Conservation (phyloP, 2,797 vertebrate species). For the Poeciliopsis turneri region DNA sequence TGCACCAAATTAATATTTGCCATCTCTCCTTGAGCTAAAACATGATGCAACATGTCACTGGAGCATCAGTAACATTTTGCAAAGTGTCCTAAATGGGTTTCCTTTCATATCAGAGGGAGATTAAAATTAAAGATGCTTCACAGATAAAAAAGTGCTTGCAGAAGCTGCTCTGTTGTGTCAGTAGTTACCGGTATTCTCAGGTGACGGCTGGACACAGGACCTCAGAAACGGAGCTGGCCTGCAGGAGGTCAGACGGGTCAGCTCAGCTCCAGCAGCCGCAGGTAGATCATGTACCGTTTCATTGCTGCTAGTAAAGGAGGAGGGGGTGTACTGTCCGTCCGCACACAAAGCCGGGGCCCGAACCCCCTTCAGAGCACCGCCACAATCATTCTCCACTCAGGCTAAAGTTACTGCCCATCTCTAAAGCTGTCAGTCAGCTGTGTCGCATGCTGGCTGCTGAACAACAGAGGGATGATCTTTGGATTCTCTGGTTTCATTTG, state of each 20-base stretch:
- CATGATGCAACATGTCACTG: too few species aligned
- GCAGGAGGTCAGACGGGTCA: conserved; percentile 59
- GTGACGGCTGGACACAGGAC: conserved; percentile 66
- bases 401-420: conserved; percentile 62
- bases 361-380: conserved; percentile 56
- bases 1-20: conserved; percentile 8
- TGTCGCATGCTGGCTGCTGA: conserved; percentile 32
- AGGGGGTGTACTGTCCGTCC: conserved; percentile 40
- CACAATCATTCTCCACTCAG: conserved; percentile 38
- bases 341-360: conserved; percentile 53
- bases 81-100: background rate
- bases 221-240: conserved; percentile 70
- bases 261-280: conserved; percentile 47
- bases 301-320: conserved; percentile 37
- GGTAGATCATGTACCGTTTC: conserved; percentile 67
- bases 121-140: background rate
- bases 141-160: background rate
- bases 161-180: conserved; percentile 1
- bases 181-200: conserved; percentile 56
- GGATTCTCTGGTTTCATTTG: background rate
- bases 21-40: background rate
- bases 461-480: conserved; percentile 22
- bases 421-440: conserved; percentile 51
- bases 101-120: background rate
- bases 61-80: background rate